Conservation (phyloP, 2,797 vertebrate genomes). For the Paratrypauchen microcephalus region DNA sequence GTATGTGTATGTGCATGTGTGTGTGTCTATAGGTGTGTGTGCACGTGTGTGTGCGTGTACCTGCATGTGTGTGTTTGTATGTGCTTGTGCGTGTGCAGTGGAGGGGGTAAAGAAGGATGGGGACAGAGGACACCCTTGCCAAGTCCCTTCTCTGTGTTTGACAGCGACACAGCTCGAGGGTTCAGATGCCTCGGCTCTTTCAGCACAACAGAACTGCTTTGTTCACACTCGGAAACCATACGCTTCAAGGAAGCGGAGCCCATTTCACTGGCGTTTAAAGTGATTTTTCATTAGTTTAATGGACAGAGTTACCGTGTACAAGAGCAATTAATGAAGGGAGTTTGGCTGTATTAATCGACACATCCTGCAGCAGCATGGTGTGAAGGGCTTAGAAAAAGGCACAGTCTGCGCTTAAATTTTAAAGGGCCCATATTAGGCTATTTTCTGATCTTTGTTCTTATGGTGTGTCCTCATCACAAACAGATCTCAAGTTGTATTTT, state of each 20-base stretch:
- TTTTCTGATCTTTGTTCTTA: too few relatives aligned
- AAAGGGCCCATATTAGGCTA: too few relatives aligned
- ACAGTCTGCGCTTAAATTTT: too few relatives aligned
- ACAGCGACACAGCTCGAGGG: constrained; percentile 14
- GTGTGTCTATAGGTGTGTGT: constrained; percentile 6
- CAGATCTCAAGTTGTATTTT: too few relatives aligned
- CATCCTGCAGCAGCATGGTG: too few relatives aligned
- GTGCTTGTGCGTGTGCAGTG: constrained; percentile 2
- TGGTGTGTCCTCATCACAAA: too few relatives aligned
- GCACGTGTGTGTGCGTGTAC: neutral
- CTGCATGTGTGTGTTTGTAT: neutral
- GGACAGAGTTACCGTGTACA: neutral
- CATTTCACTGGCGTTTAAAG: constrained; percentile 4
- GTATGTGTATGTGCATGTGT: too few relatives aligned
- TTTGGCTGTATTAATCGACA: too few relatives aligned
- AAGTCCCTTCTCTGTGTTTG: constrained; percentile 6
- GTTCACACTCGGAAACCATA: neutral
- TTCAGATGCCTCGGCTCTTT: constrained; percentile 17
- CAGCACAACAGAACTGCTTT: constrained; percentile 8
- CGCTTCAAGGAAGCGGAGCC: neutral
- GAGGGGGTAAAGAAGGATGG: constrained; percentile 14
- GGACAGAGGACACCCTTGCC: constrained; percentile 38
- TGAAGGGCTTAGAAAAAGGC: too few relatives aligned
- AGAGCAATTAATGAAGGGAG: neutral
- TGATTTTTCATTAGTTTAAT: neutral